Evolutionary conservation across 2,113 vertebrate genomes (phyloP).

Genomic region (Acinonyx jubatus): DNA sequence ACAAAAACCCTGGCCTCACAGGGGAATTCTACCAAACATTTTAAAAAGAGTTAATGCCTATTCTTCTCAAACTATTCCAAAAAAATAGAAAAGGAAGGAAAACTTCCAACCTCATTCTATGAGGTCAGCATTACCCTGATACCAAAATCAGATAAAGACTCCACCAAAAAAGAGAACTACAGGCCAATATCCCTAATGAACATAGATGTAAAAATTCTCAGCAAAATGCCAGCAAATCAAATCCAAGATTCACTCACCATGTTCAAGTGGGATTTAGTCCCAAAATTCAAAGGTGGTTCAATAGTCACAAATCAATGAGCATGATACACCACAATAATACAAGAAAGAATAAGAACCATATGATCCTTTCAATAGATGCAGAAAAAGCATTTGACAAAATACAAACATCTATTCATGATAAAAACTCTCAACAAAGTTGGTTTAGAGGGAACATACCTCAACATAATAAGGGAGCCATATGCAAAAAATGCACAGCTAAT

Average conservation of each 20-base stretch:
- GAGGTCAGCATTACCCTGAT: neutral
- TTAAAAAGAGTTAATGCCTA: neutral
- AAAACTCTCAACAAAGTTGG: neutral
- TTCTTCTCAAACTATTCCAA: neutral
- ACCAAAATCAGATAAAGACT: neutral
- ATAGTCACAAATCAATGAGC: neutral
- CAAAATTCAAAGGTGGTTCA: neutral
- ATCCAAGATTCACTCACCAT: neutral
- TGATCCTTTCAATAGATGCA: neutral
- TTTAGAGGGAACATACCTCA: neutral
- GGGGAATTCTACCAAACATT: neutral
- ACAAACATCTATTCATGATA: neutral
- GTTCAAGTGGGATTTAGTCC: neutral
- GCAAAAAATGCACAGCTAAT: neutral
- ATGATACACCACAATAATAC: neutral
- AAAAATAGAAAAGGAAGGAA: neutral
- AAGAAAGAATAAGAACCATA: neutral
- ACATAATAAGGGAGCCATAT: neutral
- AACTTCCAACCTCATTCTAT: neutral
- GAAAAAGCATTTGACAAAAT: neutral
- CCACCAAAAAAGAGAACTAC: neutral
- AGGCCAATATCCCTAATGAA: neutral
- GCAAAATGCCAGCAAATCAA: neutral
- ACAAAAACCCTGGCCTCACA: neutral
- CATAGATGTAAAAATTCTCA: neutral